These are phyloP conservation scores for Calameuta idolon DNA, from an alignment of 2,888 invertebrate genomes.

Conservation along the genomic window DNA sequence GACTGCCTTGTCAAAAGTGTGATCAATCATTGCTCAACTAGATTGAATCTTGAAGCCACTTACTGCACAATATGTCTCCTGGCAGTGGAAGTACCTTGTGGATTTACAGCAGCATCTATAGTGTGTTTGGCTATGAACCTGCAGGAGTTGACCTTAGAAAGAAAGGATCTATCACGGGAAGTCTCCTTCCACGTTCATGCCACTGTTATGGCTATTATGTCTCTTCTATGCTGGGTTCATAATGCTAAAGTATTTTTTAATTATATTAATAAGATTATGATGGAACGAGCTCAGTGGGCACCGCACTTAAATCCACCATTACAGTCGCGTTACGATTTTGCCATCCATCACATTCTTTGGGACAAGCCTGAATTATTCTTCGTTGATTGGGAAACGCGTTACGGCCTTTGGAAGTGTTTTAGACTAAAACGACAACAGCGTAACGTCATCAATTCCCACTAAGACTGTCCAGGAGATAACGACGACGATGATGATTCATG, in stretches of 20 bases:
- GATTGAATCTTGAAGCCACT: constrained; percentile 70
- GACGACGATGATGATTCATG: background rate
- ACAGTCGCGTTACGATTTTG: constrained; percentile 69
- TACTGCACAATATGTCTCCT: constrained; percentile 71
- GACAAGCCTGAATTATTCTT: constrained; percentile 75
- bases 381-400: constrained; percentile 76
- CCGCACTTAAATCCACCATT: constrained; percentile 76
- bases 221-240: constrained; percentile 75
- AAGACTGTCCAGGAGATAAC: background rate
- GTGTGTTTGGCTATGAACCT: constrained; percentile 73
- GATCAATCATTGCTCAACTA: constrained; percentile 65
- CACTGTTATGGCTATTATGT: constrained; percentile 72
- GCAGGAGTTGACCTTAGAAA: constrained; percentile 71
- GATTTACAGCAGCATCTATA: constrained; percentile 72
- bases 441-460: background rate
- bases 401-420: constrained; percentile 75
- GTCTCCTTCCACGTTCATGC: constrained; percentile 72
- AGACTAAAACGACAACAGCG: background rate
- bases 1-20: constrained; percentile 67
- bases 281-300: constrained; percentile 72
- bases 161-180: constrained; percentile 51
- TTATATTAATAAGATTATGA: constrained; percentile 72
- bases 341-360: constrained; percentile 72
- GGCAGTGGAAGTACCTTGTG: constrained; percentile 73
- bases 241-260: constrained; percentile 71